Evolutionary conservation across 2,797 vertebrate genomes (phyloP).

Genomic region (Myotis myotis): DNA sequence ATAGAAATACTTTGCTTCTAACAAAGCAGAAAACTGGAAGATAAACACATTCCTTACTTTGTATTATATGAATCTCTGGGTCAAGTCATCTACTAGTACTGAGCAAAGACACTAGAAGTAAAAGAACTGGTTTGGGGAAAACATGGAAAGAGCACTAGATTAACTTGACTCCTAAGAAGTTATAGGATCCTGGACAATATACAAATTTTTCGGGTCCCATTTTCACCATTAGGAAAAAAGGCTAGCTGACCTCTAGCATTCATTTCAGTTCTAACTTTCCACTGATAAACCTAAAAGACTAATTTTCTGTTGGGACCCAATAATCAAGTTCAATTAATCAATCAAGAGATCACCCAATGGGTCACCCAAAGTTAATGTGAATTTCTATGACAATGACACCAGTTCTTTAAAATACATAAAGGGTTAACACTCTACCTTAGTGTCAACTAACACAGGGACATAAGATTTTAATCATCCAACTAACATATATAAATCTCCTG

Average conservation of each 20-base stretch:
- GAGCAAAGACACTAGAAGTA: not conserved
- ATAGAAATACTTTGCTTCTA: constrained; percentile 7
- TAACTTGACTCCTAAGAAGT: not conserved
- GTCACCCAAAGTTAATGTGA: not conserved
- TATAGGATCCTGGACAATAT: not conserved
- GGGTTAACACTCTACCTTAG: not conserved
- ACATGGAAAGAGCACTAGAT: not conserved
- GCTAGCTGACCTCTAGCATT: not conserved
- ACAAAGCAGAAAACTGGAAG: constrained; percentile 37
- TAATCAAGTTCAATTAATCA: constrained; percentile 56
- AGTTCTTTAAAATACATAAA: not conserved
- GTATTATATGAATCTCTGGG: not conserved
- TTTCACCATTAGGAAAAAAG: constrained; percentile 12
- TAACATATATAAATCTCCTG: not conserved
- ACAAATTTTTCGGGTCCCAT: not conserved
- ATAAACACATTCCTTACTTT: not conserved
- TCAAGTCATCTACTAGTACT: constrained; percentile 12
- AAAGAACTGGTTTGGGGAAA: not conserved
- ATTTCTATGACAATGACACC: not conserved
- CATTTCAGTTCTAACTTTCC: constrained; percentile 39
- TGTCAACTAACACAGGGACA: not conserved
- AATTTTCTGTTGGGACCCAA: not conserved
- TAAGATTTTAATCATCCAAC: constrained; percentile 3
- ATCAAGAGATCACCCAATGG: constrained; percentile 7
- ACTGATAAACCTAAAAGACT: constrained; percentile 5